Conservation (phyloP, 2,888 invertebrate species). For the Spodoptera exigua region DNA sequence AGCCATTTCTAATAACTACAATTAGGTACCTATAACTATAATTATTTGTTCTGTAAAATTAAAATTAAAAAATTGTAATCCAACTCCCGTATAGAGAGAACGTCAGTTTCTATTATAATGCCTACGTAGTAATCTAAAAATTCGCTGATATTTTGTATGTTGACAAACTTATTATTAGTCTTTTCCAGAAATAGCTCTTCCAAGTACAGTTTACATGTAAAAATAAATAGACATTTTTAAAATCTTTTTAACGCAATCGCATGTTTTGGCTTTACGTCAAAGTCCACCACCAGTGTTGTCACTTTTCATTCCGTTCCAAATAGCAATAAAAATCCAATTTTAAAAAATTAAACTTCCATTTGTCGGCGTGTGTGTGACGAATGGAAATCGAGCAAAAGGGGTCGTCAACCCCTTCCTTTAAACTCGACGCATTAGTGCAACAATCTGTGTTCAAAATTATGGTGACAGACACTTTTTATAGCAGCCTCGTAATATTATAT, state of each 20-base stretch:
- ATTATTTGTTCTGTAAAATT: too few relatives aligned
- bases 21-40: too few relatives aligned
- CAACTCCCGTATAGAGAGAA: too few relatives aligned
- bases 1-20: too few relatives aligned
- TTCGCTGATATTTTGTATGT: too few relatives aligned
- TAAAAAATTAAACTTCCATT: constrained; percentile 86
- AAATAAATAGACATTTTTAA: too few relatives aligned
- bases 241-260: constrained; percentile 5
- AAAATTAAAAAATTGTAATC: too few relatives aligned
- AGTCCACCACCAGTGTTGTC: constrained; percentile 47
- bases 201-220: too few relatives aligned
- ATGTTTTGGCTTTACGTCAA: constrained; percentile 23
- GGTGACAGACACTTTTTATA: constrained; percentile 85
- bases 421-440: constrained; percentile 78
- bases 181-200: too few relatives aligned
- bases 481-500: constrained; percentile 76
- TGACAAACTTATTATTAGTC: too few relatives aligned
- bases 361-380: constrained; percentile 87
- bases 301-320: constrained; percentile 73
- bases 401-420: constrained; percentile 81
- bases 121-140: too few relatives aligned
- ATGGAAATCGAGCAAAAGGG: constrained; percentile 80
- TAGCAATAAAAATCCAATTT: constrained; percentile 85
- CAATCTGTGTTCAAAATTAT: constrained; percentile 87
- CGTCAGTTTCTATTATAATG: too few relatives aligned